Evolutionary conservation across 2,888 invertebrate species (phyloP), one percentile per base, ranked within the genome.

Genomic region (Argynnis bischoffii): DNA sequence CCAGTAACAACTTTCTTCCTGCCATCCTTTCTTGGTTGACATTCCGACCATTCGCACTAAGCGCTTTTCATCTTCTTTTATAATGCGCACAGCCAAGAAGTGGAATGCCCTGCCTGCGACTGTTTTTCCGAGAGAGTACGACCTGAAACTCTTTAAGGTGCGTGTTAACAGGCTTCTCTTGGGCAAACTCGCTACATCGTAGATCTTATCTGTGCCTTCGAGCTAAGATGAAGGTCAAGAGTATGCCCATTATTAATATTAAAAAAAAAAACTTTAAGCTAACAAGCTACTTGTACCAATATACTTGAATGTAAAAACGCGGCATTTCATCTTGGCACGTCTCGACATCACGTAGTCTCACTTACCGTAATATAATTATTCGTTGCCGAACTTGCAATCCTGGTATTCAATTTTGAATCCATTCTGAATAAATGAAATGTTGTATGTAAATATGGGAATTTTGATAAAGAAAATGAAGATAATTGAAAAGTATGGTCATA

Each of bases 361-460:
- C 86, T 87, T 88, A 87, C 69, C 60, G 77, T 79, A 82, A 86
- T 88, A 87, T 88, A 89, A 89, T 88, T 88, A 88, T 88, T 70
- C 68, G 67, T 63, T 59, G 63, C 63, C 18, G 63, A 63, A 63
- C 66, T 55, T 55, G 54, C 56, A 50, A 64, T 50, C 54, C 60
- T 54, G 47, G 55, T 61, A 66, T 67, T 63, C 56, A 55, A 67
- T 51, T 67, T 56, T 31, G 51, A 56, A 41, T 61, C 48, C 61
- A 21, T 31, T 11, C 26, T 57, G 53, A 63, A 63, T 63, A 35
- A 63, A 55, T 55, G 21, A 57, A 57, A 63, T 46, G 18, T 50
- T 15, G 26, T 55, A 64, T 41, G 21, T 57, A 54, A 57, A 53
- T 47, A 18, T 47, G 63, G 35, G 6, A 4, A 18, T 63, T 60